Base-by-base conservation (phyloP, 2,113 vertebrate genomes). In the Setophaga kirtlandii region DNA sequence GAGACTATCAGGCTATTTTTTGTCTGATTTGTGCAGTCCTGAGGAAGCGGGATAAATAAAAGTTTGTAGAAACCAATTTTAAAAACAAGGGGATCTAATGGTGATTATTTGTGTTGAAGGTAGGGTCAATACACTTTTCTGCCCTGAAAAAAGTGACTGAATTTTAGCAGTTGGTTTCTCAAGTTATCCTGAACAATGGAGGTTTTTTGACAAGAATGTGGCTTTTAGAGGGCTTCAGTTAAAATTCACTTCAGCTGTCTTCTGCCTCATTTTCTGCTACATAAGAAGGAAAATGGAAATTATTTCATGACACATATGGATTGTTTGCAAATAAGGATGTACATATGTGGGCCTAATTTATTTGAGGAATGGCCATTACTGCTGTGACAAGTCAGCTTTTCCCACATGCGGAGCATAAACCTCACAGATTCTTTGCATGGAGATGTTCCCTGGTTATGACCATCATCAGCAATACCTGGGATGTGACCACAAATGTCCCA, bases 21-120 rank as follows among this genome's bases (percentile, higher is more conserved):
- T 23, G 64, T 46, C 69, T 78, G 16, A 63, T 89, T 90, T 37
- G 33, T 44, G 35, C 27, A 39, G 69, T 53, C 47, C 56, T 15
- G 56, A 56, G 73, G 71, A 94, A 93, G 22, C 12, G 10, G 12
- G 56, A 75, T 52, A 89, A 95, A 89, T 93, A 89, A 86, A 75
- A 39, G 42, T 59, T 87, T 60, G 47, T 37, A 27, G 52, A 81
- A 83, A 59, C 6, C 56, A 20, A 41, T 81, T 90, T 71, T 75
- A 60, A 87, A 81, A 90, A 28, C 86, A 70, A n/a, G 30, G 60
- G 44, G 74, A 71, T 39, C 33, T 71, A 67, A 78, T 67, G 47
- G 80, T 83, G 60, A 44, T 47, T 58, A 41, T 89, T 90, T 86
- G n/a, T 78, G 73, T 44, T 94, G 91, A 65, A 84, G 52, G 76